Evolutionary conservation across 2,888 invertebrate species (phyloP), one percentile per base, ranked within the genome.

Genomic region (Eupithecia vulgata): DNA sequence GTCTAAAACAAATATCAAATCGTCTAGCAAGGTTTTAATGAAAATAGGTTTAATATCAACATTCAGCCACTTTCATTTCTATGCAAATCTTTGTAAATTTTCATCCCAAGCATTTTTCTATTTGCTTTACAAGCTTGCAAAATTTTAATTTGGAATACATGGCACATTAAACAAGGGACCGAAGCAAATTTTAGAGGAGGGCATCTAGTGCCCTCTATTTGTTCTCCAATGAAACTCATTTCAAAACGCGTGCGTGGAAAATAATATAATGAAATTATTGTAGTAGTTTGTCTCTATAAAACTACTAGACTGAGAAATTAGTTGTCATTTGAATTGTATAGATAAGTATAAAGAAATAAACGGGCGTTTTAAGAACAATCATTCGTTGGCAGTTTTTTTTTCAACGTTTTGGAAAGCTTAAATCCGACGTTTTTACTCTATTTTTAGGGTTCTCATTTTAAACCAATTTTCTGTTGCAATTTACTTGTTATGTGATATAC

Each of bases 211-310:
- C 21, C 65, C 65, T 21, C 13, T 65, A 25, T 65, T 65, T 65
- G 65, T 40, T 77, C 73, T 75, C 76, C 80, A 76, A 73, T 76
- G 84, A 85, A 90, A 87, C 86, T 90, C 82, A 89, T 91, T 91
- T 89, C 87, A 90, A 65, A 65, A 40, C 65, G 65, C 40, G 65
- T 65, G 65, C 40, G 65, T 65, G 40, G 40, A 42, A 37, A 61
- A 65, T 15, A 25, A 7, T n/a, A 13, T 40, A 65, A 40, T 64
- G 37, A 64, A 35, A 64, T 64, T 64, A n/a, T n/a, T n/a, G n/a
- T n/a, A 21, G 35, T 21, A 37, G 40, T 42, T 42, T 5, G 40
- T 42, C 13, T 25, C 21, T 25, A 64, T 40, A 40, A 65, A 65
- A 40, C 37, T 40, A 64, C 21, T 64, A 40, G 64, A 64, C 21